Conservation (phyloP, 30 jellyfish, hydroid and myxozoan species). For the Clytia hemisphaerica region DNA sequence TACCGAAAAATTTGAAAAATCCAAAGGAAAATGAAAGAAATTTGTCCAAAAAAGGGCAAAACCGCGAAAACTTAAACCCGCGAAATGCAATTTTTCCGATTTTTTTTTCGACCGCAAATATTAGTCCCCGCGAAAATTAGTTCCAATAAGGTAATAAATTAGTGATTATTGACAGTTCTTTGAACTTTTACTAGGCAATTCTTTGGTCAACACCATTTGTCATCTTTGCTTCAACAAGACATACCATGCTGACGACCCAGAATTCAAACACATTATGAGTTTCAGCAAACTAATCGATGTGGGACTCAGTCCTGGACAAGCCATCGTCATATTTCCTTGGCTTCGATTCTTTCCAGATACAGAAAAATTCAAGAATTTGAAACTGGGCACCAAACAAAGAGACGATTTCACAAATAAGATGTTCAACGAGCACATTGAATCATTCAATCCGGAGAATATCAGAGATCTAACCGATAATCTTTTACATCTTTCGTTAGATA, state of each 20-base stretch:
- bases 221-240: conserved; percentile 51
- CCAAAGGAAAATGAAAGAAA: too few species aligned
- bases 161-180: too few species aligned
- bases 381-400: too few species aligned
- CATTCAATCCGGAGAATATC: conserved; percentile 44
- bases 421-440: conserved; percentile 41
- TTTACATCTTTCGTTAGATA: neutral
- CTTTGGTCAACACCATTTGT: conserved; percentile 63
- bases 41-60: too few species aligned
- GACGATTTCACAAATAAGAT: too few species aligned
- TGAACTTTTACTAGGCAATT: conserved; percentile 40
- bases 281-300: conserved; percentile 27
- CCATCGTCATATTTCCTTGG: conserved; percentile 40
- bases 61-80: too few species aligned
- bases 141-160: too few species aligned
- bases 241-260: conserved; percentile 62
- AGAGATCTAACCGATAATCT: conserved; percentile 76
- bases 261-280: conserved; percentile 36
- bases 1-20: too few species aligned
- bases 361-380: too few species aligned
- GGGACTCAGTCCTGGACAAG: conserved; percentile 34
- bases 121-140: too few species aligned
- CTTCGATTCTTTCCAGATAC: conserved; percentile 59
- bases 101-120: too few species aligned
- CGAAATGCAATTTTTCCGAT: too few species aligned